Percentiles rank a stretch among this genome's conserved stretches.
Conservation (phyloP, 53 echinoderm and acorn worm species). For the Patiria pectinifera region DNA sequence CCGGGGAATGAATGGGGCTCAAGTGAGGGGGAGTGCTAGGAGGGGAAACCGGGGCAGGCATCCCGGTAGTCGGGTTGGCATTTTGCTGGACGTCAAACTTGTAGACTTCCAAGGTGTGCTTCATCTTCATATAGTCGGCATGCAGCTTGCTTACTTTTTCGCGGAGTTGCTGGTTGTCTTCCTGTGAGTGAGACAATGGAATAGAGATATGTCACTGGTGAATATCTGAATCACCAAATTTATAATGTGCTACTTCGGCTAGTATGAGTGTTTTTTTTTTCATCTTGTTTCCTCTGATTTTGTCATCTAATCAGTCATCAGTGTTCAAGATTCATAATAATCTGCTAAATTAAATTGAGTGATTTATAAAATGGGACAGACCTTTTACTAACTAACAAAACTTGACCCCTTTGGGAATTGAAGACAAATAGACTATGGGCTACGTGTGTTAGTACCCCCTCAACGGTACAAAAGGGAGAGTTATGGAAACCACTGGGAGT, state of each 20-base stretch:
- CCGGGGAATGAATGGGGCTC: constrained; percentile 50
- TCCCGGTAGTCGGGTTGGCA: constrained; percentile 50
- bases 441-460: no score
- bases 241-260: not conserved
- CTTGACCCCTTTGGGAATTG: no score
- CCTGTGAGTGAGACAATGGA: constrained; percentile 35
- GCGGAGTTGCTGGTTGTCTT: constrained; percentile 61
- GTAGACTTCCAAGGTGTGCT: constrained; percentile 77
- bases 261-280: no score
- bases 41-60: constrained; percentile 42
- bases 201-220: not conserved
- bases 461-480: no score
- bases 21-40: constrained; percentile 28
- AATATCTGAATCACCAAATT: not conserved
- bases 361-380: no score
- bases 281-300: no score
- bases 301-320: no score
- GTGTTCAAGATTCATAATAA: no score
- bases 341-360: not conserved
- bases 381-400: no score
- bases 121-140: constrained; percentile 79
- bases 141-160: constrained; percentile 76
- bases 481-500: no score
- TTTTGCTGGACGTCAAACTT: constrained; percentile 77
- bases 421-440: no score